Evolutionary conservation across 2,113 vertebrate species (phyloP).

Genomic region (Spea bombifrons): DNA sequence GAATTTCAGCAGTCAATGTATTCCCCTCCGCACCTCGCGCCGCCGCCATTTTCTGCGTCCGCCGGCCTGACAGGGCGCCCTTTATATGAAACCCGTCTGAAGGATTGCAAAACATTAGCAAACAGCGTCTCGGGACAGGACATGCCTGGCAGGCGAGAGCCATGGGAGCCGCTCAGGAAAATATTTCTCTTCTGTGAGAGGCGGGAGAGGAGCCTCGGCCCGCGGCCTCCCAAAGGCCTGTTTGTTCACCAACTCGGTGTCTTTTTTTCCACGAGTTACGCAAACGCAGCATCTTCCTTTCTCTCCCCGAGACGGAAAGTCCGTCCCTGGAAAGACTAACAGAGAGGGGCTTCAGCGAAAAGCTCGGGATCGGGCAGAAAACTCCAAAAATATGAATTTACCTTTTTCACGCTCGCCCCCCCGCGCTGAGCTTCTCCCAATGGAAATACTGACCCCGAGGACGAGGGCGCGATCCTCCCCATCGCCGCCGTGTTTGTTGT

Average conservation of each 20-base stretch:
- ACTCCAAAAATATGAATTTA: slow-evolving; percentile 17
- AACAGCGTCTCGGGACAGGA: not conserved
- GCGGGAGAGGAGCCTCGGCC: slow-evolving; percentile 17
- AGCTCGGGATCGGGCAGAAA: not conserved
- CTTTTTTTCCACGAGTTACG: slow-evolving; percentile 40
- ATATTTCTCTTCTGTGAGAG: not conserved
- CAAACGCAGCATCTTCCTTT: slow-evolving; percentile 41
- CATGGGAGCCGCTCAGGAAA: slow-evolving; percentile 14
- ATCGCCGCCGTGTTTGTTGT: not conserved
- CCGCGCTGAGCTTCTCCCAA: too few species aligned
- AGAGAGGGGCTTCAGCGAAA: not conserved
- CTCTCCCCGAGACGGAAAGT: slow-evolving; percentile 23
- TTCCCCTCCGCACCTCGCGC: too few species aligned
- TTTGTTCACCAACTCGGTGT: slow-evolving; percentile 12
- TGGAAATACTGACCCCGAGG: slow-evolving; percentile 21
- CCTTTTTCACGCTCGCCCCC: slow-evolving; percentile 2
- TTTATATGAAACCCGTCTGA: slow-evolving; percentile 27
- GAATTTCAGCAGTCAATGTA: too few species aligned
- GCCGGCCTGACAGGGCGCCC: slow-evolving; percentile 6
- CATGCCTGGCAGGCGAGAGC: slow-evolving; percentile 27
- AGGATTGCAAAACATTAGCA: slow-evolving; percentile 36
- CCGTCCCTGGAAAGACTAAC: slow-evolving; percentile 45
- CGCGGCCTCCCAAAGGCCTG: slow-evolving; percentile 18
- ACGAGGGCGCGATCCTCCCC: not conserved
- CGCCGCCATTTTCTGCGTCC: too few species aligned